Evolutionary conservation across 2,888 invertebrate species (phyloP).

Genomic region (Torymus aiolomorphi): DNA sequence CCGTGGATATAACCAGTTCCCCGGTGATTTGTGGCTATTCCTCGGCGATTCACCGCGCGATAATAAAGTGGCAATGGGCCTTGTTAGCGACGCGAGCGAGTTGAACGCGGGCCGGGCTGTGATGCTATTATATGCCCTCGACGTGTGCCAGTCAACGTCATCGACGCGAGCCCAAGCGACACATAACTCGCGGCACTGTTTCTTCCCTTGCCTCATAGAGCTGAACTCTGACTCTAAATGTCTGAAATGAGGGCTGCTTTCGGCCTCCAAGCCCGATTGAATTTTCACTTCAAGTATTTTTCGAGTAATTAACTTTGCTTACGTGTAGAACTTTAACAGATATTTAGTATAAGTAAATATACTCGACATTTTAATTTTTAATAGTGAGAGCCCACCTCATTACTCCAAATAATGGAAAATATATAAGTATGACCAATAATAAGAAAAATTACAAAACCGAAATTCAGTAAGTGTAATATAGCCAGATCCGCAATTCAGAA

Average conservation of each 20-base stretch:
- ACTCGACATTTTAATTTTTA: too few relatives aligned
- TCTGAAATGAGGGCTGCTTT: not conserved
- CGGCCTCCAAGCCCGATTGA: not conserved
- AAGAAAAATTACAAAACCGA: too few relatives aligned
- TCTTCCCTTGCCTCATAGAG: not conserved
- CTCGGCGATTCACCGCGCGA: constrained; percentile 70
- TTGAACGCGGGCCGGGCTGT: constrained; percentile 57
- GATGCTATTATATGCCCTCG: constrained; percentile 51
- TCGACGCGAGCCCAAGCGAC: constrained; percentile 59
- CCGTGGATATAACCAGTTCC: constrained; percentile 68
- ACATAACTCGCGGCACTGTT: not conserved
- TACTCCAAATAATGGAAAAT: too few relatives aligned
- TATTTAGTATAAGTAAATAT: too few relatives aligned
- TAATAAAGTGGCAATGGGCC: constrained; percentile 75
- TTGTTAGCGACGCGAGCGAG: constrained; percentile 70
- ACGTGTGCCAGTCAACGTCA: constrained; percentile 66
- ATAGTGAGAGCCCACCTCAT: too few relatives aligned
- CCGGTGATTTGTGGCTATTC: constrained; percentile 73
- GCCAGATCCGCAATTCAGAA: too few relatives aligned
- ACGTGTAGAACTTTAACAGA: too few relatives aligned
- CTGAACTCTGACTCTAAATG: not conserved
- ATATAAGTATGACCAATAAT: too few relatives aligned
- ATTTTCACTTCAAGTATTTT: not conserved
- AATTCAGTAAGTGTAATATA: too few relatives aligned
- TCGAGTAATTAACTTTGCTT: too few relatives aligned